Base-by-base conservation (phyloP, 2,113 vertebrate species). In the Silurus meridionalis region DNA sequence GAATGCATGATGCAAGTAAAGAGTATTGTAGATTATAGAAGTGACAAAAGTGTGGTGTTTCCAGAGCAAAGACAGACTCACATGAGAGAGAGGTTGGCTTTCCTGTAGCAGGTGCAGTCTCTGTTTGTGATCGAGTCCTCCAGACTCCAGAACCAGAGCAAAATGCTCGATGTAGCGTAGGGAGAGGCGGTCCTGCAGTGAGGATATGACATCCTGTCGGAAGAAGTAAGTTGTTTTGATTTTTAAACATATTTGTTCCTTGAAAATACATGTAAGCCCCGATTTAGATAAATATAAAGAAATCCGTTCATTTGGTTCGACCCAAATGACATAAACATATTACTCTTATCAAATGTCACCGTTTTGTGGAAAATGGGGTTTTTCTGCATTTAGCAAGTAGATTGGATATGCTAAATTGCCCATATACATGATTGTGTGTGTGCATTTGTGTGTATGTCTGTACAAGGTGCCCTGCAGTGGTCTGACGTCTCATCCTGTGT, bases 131-230 rank as follows among this genome's bases (percentile, higher is more conserved):
- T 99, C 97, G 0, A 97, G 94, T 80, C 96, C 97, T 57, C 96
- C 95, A 82, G 97, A 97, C 91, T 99, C 98, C 92, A 99, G 94
- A 92, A 98, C 97, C 86, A 99, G 95, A 90, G 97, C 96, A 90
- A 99, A 99, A 90, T 99, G 97, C 94, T 99, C 98, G 28, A 99
- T 98, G 92, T 98, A 96, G 80, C 97, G 97, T 87, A 99, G 93
- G n/a, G 98, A 98, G 88, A 99, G 97, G 80, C 98, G 97, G 91
- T 99, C 98, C 93, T 99, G 98, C 92, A 99, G 89, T 0, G 98
- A 98, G 83, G 97, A 96, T 92, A 99, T 98, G 92, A 99, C 98
- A 87, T 99, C 98, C 98, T 99, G 86, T 81, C 78, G 15, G 17
- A 80, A 46, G 58, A 13, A 46, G 60, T 0, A 17, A 57, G n/a